These are phyloP conservation scores for Ramphastos sulfuratus DNA, from an alignment of 2,113 vertebrate species.

Conservation along the genomic window DNA sequence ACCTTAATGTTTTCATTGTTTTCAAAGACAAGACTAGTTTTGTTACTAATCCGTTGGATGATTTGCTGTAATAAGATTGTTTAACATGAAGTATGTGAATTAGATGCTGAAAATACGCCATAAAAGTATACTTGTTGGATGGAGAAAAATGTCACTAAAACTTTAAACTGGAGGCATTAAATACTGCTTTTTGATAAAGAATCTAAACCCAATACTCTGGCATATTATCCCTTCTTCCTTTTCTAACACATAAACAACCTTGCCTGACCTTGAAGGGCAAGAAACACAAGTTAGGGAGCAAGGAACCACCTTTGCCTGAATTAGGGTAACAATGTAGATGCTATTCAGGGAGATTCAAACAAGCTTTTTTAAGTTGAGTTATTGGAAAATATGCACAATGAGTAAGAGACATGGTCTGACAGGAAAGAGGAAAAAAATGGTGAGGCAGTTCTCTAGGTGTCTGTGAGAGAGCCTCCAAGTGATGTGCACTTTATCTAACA, in stretches of 20 bases:
- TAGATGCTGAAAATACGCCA: not conserved
- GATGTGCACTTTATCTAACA: not conserved
- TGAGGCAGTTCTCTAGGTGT: not conserved
- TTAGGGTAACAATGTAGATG: not conserved
- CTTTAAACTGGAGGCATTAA: not conserved
- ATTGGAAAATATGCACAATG: not conserved
- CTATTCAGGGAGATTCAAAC: not conserved
- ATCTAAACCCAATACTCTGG: fast-evolving
- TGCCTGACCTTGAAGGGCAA: not conserved
- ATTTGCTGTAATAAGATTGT: not conserved
- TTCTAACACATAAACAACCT: not conserved
- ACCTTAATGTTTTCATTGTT: not conserved
- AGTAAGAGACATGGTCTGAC: not conserved
- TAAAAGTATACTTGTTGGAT: not conserved
- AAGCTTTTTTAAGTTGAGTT: not conserved
- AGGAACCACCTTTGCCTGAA: not conserved
- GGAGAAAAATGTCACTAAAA: not conserved
- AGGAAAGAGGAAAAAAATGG: not conserved
- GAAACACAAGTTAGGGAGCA: not conserved
- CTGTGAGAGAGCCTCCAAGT: not conserved
- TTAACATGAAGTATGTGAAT: not conserved
- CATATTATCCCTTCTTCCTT: not conserved
- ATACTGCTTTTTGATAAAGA: not conserved
- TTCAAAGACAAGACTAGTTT: not conserved
- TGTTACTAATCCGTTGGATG: not conserved